Percentiles rank a stretch among this genome's conserved stretches.
Conservation (phyloP, 2,888 invertebrate genomes). For the Myopa testacea region DNA sequence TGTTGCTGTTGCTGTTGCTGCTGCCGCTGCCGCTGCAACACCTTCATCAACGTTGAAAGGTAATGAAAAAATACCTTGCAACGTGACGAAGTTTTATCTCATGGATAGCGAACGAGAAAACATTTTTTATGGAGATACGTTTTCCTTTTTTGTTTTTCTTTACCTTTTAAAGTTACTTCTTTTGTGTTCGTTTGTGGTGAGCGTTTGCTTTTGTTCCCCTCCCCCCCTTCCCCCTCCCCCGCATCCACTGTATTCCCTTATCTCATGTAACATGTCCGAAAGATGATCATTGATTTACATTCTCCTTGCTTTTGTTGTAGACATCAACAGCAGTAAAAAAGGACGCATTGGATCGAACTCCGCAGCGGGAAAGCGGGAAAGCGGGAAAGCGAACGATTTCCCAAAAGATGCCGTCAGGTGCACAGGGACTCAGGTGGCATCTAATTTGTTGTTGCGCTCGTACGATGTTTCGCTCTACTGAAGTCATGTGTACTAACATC, state of each 20-base stretch:
- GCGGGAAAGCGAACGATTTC: no score
- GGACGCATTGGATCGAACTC: no score
- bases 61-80: neutral
- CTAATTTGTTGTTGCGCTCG: no score
- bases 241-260: conserved; percentile 12
- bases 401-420: no score
- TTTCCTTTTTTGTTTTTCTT: neutral
- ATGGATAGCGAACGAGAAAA: conserved; percentile 14
- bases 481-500: no score
- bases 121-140: neutral
- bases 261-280: conserved; percentile 19
- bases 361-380: no score
- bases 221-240: neutral
- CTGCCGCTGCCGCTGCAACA: neutral
- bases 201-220: neutral
- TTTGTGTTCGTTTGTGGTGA: conserved; percentile 10
- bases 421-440: no score
- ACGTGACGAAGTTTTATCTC: conserved; percentile 36
- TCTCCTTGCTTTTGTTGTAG: conserved; percentile 13
- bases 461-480: no score
- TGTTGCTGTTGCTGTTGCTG: neutral
- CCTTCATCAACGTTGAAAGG: conserved; percentile 13
- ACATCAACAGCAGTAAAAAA: no score
- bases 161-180: neutral
- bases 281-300: conserved; percentile 24